Conservation (phyloP, 1,140 invertebrate species). For the Leptinotarsa defecta region DNA sequence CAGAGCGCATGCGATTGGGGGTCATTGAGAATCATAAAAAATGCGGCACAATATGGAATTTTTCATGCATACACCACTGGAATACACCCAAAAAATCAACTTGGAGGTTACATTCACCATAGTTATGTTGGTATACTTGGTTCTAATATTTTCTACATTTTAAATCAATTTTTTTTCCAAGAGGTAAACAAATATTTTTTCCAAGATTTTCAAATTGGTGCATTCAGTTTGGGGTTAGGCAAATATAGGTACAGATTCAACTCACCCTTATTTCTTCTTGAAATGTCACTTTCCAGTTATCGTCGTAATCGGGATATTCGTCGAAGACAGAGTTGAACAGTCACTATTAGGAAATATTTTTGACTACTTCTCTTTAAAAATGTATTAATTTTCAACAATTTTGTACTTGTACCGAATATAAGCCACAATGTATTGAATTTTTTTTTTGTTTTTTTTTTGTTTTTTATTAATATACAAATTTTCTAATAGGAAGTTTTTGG, state of each 20-base stretch:
- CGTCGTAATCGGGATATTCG: slow-evolving; percentile 22
- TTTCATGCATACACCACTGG: not conserved
- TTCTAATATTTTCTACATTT: too few relatives aligned
- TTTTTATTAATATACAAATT: slow-evolving; percentile 55
- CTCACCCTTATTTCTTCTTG: slow-evolving; percentile 25
- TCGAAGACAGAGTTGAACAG: slow-evolving; percentile 29
- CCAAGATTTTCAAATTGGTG: too few relatives aligned
- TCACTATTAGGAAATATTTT: slow-evolving; percentile 35
- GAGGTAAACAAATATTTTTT: too few relatives aligned
- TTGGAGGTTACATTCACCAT: not conserved
- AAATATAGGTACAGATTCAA: not conserved
- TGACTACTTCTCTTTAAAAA: slow-evolving; percentile 27
- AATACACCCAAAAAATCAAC: not conserved
- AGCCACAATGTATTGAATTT: slow-evolving; percentile 47
- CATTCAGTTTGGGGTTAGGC: too few relatives aligned
- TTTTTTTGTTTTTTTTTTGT: slow-evolving; percentile 48
- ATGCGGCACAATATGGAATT: not conserved
- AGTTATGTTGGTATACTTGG: not conserved
- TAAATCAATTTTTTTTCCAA: too few relatives aligned
- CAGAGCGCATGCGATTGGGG: slow-evolving; percentile 19
- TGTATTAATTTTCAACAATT: slow-evolving; percentile 35
- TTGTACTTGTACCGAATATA: slow-evolving; percentile 42
- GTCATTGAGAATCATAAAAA: not conserved
- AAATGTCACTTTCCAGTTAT: slow-evolving; percentile 17
- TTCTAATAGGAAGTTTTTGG: slow-evolving; percentile 51